Percentiles rank a stretch among this genome's conserved stretches.
phyloP scores from a whole-genome alignment of 2,113 vertebrate species.

The Laterallus jamaicensis region DNA sequence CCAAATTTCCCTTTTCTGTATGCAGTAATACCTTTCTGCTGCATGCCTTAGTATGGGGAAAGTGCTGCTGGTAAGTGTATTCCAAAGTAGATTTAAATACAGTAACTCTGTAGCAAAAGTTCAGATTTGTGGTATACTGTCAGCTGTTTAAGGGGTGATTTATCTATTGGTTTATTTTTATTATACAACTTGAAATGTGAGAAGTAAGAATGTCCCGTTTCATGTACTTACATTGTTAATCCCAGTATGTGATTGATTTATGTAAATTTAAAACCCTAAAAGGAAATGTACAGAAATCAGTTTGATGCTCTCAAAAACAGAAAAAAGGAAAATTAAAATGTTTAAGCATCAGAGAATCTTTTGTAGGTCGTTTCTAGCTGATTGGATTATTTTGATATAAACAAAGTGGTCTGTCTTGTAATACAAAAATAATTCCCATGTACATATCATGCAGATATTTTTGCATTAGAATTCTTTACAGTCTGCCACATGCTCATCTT shows the following conservation, averaged over 20 bases:
- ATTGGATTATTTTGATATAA: background rate
- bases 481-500: background rate
- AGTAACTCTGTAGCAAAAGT: background rate
- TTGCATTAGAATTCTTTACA: background rate
- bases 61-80: background rate
- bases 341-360: background rate
- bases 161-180: background rate
- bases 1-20: background rate
- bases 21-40: background rate
- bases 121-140: background rate
- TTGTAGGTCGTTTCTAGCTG: background rate
- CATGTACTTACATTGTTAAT: background rate
- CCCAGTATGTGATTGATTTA: background rate
- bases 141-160: background rate
- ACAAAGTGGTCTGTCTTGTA: background rate
- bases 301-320: background rate
- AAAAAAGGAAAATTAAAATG: background rate
- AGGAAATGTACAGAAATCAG: background rate
- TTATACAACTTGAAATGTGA: background rate
- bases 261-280: background rate
- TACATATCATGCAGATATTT: background rate
- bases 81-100: background rate
- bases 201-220: background rate
- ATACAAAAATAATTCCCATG: background rate
- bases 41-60: background rate